These are phyloP conservation scores for Siphonodentalium dalli DNA, from an alignment of 2,888 invertebrate genomes.

Conservation along the genomic window DNA sequence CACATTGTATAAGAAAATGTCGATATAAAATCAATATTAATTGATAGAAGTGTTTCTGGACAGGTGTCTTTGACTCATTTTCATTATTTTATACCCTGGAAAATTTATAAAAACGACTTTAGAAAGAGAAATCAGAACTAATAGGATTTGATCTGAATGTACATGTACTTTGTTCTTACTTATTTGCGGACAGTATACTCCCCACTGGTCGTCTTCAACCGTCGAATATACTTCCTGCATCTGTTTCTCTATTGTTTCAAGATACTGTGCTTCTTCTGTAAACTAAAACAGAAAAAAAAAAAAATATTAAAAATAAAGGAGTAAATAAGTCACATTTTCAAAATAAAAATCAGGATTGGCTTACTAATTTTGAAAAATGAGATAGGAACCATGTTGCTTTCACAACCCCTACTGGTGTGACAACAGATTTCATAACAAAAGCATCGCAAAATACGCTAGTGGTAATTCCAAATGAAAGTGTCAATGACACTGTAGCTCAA, in stretches of 20 bases:
- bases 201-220: constrained; percentile 43
- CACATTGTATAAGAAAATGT: background rate
- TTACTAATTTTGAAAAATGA: too few species aligned
- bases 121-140: background rate
- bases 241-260: constrained; percentile 67
- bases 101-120: background rate
- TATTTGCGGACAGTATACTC: constrained; percentile 58
- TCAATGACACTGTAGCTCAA: too few species aligned
- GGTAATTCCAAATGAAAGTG: too few species aligned
- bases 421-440: too few species aligned
- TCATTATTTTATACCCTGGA: background rate
- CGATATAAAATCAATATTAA: background rate
- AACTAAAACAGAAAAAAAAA: constrained; percentile 25
- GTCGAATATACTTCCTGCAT: constrained; percentile 65
- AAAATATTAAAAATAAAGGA: background rate
- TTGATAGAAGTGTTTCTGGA: background rate
- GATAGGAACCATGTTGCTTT: too few species aligned
- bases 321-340: too few species aligned
- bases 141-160: background rate
- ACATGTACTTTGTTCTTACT: constrained; percentile 31
- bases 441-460: too few species aligned
- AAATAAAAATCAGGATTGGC: too few species aligned
- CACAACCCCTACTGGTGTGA: too few species aligned
- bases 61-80: background rate
- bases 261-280: constrained; percentile 58